Base-by-base conservation (phyloP, 2,797 vertebrate species). In the Sarcoramphus papa region DNA sequence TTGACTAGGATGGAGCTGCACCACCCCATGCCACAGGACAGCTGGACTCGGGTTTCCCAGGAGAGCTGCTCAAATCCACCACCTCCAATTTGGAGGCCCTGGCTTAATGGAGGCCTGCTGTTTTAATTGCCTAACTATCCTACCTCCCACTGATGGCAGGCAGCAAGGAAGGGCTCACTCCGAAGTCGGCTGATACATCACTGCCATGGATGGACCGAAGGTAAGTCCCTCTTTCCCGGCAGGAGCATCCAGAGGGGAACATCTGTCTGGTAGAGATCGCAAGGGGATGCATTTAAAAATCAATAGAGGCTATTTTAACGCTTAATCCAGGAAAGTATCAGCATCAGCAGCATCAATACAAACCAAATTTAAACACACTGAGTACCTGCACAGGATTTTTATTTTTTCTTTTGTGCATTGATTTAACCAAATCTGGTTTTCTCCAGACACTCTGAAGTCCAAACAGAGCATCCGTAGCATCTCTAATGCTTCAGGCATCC, bases 121-220 rank as follows among this genome's bases (percentile, higher is more conserved):
- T 68, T 90, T 94, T 54, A 92, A 80, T 2, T 92, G 75, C n/a
- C 72, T 59, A 43, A 78, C 68, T 70, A 65, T 6, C 54, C 27
- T 13, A 41, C 4, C 25, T 85, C 56, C 48, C 27, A 14, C n/a
- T 0, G 0, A 47, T 20, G 31, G 31, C 28, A 65, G 43, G 67
- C 56, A 84, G 24, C 43, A 87, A 84, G 31, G 73, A 84, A 72
- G 20, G 25, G 53, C 63, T 89, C 1, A 2, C 19, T 56, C 43
- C 2, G 1, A 73, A 54, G 45, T 27, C 3, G 0, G 12, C 31
- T 1, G 0, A 59, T 33, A 19, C 65, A 31, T 14, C 0, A 0
- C 18, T 75, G 48, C 28, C 1, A 1, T 18, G n/a, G 37, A 43
- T 37, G 35, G 54, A 69, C 27, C 2, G 2, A 47, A 73, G 13